These are phyloP conservation scores for Anoplopoma fimbria DNA, from an alignment of 2,113 vertebrate species.

Conservation along the genomic window DNA sequence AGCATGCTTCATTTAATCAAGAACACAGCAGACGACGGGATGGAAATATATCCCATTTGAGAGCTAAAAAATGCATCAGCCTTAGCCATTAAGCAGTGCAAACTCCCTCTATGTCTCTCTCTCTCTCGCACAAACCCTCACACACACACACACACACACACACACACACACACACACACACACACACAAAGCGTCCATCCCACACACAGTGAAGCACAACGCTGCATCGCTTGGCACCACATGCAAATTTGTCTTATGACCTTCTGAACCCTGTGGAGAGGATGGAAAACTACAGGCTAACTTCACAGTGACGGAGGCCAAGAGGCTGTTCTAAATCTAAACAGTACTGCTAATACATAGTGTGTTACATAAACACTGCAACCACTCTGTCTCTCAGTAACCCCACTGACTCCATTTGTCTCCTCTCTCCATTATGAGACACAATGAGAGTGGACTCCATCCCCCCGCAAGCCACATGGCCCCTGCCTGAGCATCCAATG, in stretches of 20 bases:
- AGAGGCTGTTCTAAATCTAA: slow-evolving; percentile 56
- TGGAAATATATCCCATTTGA: slow-evolving; percentile 71
- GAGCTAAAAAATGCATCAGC: slow-evolving; percentile 72
- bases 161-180: slow-evolving; percentile 21
- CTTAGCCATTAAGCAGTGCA: slow-evolving; percentile 62
- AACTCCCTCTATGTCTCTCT: not conserved
- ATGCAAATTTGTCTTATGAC: slow-evolving; percentile 71
- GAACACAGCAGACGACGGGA: slow-evolving; percentile 64
- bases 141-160: no score
- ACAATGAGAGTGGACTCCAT: slow-evolving; percentile 64
- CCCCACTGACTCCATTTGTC: slow-evolving; percentile 72
- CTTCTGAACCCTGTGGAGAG: slow-evolving; percentile 65
- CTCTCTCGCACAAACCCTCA: no score
- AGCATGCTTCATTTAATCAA: slow-evolving; percentile 73
- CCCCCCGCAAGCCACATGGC: slow-evolving; percentile 58
- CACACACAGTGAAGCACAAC: slow-evolving; percentile 50
- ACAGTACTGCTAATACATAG: slow-evolving; percentile 49
- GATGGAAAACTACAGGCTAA: slow-evolving; percentile 48
- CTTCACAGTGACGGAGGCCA: slow-evolving; percentile 37
- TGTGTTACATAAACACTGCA: slow-evolving; percentile 50
- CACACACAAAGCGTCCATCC: slow-evolving; percentile 31
- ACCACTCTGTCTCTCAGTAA: slow-evolving; percentile 47
- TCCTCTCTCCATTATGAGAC: slow-evolving; percentile 60
- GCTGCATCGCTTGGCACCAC: slow-evolving; percentile 60
- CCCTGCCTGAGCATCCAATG: slow-evolving; percentile 34